Evolutionary conservation across 1,140 invertebrate species (phyloP).

Genomic region (Drosophila pachea): DNA sequence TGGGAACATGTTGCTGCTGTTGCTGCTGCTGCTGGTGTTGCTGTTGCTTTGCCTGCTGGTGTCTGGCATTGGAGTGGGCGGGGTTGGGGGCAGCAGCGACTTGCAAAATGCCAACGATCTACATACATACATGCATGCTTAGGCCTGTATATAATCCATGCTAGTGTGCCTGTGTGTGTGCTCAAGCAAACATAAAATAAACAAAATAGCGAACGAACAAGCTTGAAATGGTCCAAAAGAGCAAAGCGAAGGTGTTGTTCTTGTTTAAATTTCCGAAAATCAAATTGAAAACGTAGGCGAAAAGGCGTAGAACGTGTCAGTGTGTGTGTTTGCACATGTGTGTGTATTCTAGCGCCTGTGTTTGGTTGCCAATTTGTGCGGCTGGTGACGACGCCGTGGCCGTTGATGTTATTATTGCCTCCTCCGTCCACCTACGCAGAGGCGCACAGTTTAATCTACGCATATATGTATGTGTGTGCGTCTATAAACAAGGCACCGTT

Average conservation of each 20-base stretch:
- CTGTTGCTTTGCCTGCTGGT: constrained; percentile 8
- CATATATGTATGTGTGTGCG: background rate
- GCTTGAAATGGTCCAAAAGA: constrained; percentile 63
- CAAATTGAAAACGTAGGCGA: constrained; percentile 71
- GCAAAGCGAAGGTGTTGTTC: constrained; percentile 63
- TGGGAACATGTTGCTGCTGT: constrained; percentile 47
- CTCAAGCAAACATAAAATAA: constrained; percentile 68
- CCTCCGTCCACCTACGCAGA: constrained; percentile 48
- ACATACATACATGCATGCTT: constrained; percentile 18
- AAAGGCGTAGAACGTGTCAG: constrained; percentile 39
- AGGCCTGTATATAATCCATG: background rate
- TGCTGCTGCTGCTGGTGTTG: constrained; percentile 26
- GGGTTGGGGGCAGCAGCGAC: constrained; percentile 25
- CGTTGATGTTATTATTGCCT: constrained; percentile 30
- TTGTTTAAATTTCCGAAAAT: constrained; percentile 65
- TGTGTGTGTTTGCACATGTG: constrained; percentile 23
- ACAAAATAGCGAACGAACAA: constrained; percentile 60
- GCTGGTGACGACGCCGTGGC: constrained; percentile 28
- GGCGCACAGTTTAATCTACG: constrained; percentile 38
- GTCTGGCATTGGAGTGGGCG: constrained; percentile 53
- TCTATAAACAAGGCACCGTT: constrained; percentile 51
- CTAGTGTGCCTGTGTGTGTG: constrained; percentile 15
- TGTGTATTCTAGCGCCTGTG: constrained; percentile 51
- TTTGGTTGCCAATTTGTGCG: constrained; percentile 60
- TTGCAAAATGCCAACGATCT: constrained; percentile 61